phyloP scores from a whole-genome alignment of 2,113 vertebrate genomes.

The Trinectes maculatus region DNA sequence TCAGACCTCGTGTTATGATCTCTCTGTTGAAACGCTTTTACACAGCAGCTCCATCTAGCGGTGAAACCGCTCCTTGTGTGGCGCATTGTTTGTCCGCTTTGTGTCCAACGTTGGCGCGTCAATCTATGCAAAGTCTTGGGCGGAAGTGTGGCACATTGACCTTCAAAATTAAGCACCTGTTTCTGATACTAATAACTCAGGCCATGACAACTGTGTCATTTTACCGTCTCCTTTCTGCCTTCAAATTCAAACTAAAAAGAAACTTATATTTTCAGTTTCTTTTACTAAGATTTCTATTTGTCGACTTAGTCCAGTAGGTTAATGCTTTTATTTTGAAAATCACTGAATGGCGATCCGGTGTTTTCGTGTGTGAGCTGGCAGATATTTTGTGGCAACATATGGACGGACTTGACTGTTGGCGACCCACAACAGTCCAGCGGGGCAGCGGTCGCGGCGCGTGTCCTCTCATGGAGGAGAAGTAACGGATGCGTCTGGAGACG shows the following conservation, averaged over 20 bases:
- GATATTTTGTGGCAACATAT: too few relatives aligned
- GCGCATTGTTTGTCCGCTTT: constrained; percentile 7
- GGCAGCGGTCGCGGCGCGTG: too few relatives aligned
- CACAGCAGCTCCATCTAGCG: constrained; percentile 18
- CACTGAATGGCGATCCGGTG: fast-evolving
- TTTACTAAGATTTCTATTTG: fast-evolving
- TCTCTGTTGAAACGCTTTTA: neutral
- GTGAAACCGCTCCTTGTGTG: neutral
- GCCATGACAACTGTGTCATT: fast-evolving
- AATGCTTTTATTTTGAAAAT: constrained; percentile 46
- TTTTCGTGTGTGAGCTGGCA: neutral
- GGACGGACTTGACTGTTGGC: neutral
- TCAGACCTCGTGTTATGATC: too few relatives aligned
- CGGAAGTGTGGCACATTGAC: neutral
- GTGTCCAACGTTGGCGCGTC: constrained; percentile 1
- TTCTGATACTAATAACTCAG: fast-evolving
- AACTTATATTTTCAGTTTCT: fast-evolving
- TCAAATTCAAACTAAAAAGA: fast-evolving
- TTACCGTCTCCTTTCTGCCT: fast-evolving
- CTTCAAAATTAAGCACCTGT: constrained; percentile 34
- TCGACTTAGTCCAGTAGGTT: fast-evolving
- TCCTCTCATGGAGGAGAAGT: too few relatives aligned
- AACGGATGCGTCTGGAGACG: too few relatives aligned
- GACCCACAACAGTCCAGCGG: too few relatives aligned
- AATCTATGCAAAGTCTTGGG: neutral